These are phyloP conservation scores for Nasonovia ribisnigri DNA, from an alignment of 2,888 invertebrate species.

Conservation along the genomic window DNA sequence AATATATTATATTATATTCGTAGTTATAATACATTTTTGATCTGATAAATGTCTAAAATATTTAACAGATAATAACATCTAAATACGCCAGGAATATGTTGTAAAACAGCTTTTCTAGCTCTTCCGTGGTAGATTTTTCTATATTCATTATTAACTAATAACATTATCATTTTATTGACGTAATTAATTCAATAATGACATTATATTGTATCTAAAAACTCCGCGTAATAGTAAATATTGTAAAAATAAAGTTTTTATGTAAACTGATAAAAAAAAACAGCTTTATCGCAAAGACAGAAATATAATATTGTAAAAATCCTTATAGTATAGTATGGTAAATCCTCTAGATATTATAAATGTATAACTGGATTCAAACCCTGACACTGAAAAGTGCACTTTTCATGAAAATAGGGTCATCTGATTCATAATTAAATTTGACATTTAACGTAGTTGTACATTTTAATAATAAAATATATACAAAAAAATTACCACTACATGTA, in stretches of 20 bases:
- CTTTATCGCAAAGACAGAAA: neutral
- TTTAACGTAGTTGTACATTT: constrained; percentile 3
- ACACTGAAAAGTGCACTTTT: neutral
- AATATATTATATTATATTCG: neutral
- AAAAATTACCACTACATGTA: neutral
- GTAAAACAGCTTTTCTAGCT: neutral
- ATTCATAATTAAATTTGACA: constrained; percentile 40
- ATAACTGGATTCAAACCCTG: constrained; percentile 1
- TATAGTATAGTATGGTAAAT: neutral
- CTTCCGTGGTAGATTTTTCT: neutral
- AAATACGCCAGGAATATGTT: neutral
- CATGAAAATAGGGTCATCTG: neutral
- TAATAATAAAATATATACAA: neutral
- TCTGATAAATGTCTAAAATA: neutral
- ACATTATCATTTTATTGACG: neutral
- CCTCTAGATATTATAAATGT: neutral
- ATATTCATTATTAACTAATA: neutral
- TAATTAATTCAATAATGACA: neutral
- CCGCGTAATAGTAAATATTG: neutral
- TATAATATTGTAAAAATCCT: neutral
- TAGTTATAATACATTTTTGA: neutral
- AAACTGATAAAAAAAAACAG: neutral
- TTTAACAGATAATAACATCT: neutral
- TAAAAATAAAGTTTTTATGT: neutral
- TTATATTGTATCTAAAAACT: neutral